Conservation (phyloP, 2,888 invertebrate genomes). For the Mactromeris polynyma region DNA sequence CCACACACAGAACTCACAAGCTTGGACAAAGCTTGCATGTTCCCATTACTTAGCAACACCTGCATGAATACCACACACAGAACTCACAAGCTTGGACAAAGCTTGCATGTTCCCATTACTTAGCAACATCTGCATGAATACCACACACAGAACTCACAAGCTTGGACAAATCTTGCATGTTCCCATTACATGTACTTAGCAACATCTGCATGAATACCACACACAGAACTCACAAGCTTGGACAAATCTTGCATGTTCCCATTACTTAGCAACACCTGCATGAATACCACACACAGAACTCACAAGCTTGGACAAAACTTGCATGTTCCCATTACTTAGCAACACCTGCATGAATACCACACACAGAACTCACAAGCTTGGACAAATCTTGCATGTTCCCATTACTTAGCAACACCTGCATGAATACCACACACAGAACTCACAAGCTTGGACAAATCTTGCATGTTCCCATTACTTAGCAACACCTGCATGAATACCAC, state of each 20-base stretch:
- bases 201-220: not conserved
- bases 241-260: not conserved
- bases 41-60: not conserved
- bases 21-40: not conserved
- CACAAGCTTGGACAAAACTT: not conserved
- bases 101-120: no score
- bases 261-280: not conserved
- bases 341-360: not conserved
- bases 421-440: not conserved
- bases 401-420: not conserved
- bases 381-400: not conserved
- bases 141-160: not conserved
- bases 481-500: not conserved
- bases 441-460: not conserved
- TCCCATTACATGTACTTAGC: no score
- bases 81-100: not conserved
- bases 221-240: not conserved
- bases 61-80: not conserved
- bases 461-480: no score
- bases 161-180: not conserved
- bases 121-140: not conserved
- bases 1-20: not conserved
- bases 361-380: not conserved
- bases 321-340: no score
- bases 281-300: not conserved